Base-by-base conservation (phyloP, 2,888 invertebrate species). In the Odontocolon sp. region DNA sequence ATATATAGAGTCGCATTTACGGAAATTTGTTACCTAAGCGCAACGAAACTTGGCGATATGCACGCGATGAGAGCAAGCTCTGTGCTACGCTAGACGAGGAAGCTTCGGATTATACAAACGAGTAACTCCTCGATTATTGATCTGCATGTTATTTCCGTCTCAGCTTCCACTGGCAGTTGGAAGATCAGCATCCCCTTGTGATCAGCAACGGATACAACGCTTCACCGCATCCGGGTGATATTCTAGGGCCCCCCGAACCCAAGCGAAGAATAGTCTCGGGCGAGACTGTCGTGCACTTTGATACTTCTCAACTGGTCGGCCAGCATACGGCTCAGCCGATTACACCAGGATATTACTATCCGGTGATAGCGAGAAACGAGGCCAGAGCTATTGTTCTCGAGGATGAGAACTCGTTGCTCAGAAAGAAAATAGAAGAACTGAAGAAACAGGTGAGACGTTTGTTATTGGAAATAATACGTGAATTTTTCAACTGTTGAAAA, bases 361-460 rank as follows among this genome's bases (percentile, higher is more conserved):
- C 89, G 9, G 88, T 89, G n/a, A 89, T 89, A 80, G 88, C 88
- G 0, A 86, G 89, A 70, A 89, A 88, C 38, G 89, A 89, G 81
- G 87, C 89, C 66, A 91, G 92, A 73, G 90, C 91, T 18, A 87
- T 92, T 77, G 91, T 93, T 81, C 86, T 93, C 36, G 93, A 94
- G 85, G 95, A 95, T 83, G 95, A 95, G 88, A 95, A 95, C 85
- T 91, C 91, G 57, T 88, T 94, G 81, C 88, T 95, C 61, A 92
- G 94, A 77, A 93, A 94, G 81, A 93, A 94, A 86, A 92, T 95
- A 54, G 94, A 94, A 52, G 94, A 94, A 82, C 88, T 95, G 70
- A 94, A 95, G 87, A 94, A 94, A 86, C 94, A 94, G 90, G 94
- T 94, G 81, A 87, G 89, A 68, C 47, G 5, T n/a, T 23, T 6